phyloP scores from a whole-genome alignment of 1,140 invertebrate genomes.

The Pteromalus puparum region DNA sequence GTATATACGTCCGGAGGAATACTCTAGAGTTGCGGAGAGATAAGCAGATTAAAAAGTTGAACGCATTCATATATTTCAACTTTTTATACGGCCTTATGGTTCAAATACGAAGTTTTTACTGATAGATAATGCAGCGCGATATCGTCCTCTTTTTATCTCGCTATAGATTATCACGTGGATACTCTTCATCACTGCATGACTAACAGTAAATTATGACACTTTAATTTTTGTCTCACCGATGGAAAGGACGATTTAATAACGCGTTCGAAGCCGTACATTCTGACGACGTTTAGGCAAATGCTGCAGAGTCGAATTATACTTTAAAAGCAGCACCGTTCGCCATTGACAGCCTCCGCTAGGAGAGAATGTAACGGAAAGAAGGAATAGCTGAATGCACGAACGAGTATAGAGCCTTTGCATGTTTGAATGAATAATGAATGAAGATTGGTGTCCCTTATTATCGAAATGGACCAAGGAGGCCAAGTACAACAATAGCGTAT shows the following conservation, averaged over 20 bases:
- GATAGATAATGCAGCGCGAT: too few species aligned
- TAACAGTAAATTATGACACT: too few species aligned
- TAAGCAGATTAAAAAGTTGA: too few species aligned
- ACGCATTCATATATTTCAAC: too few species aligned
- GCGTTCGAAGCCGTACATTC: neutral
- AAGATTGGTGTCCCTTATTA: neutral
- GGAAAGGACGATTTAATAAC: neutral
- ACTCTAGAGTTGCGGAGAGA: too few species aligned
- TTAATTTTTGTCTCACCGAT: neutral
- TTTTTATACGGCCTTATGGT: too few species aligned
- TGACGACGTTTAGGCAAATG: neutral
- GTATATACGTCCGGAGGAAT: too few species aligned
- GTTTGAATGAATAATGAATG: neutral
- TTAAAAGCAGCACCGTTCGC: neutral
- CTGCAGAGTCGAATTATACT: neutral
- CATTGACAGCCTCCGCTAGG: too few species aligned
- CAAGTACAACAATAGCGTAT: neutral
- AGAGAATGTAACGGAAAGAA: neutral
- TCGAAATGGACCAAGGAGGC: neutral
- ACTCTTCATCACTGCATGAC: too few species aligned
- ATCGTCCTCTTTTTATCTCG: too few species aligned
- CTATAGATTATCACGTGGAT: too few species aligned
- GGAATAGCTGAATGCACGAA: neutral
- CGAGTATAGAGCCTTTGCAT: neutral
- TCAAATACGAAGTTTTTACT: too few species aligned